A percentile compares a stretch with the other conserved stretches of the same genome.
phyloP scores from a whole-genome alignment of 2,113 vertebrate species.

The Nyctibius bracteatus region DNA sequence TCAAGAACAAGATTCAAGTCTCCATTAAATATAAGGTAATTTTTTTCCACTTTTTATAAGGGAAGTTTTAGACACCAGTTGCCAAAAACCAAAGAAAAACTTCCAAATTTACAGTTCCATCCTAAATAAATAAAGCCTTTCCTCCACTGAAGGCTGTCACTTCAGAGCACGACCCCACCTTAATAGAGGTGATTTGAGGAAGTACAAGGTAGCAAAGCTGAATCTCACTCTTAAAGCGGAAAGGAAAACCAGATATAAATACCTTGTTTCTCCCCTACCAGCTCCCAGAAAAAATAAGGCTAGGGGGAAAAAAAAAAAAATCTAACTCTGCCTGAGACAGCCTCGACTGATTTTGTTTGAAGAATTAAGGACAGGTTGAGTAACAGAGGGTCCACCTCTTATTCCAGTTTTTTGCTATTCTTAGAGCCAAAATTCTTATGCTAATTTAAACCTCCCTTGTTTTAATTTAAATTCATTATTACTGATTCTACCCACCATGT shows the following conservation, averaged over 20 bases:
- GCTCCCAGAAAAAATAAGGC: background rate
- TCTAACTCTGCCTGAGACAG: background rate
- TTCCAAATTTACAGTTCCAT: background rate
- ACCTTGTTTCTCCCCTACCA: background rate
- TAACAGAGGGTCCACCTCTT: conserved; percentile 8
- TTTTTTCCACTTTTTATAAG: background rate
- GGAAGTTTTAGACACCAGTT: background rate
- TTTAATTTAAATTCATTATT: conserved; percentile 58
- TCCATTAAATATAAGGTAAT: background rate
- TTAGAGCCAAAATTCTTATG: conserved; percentile 43
- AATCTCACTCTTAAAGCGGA: background rate
- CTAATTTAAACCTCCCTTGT: conserved; percentile 57
- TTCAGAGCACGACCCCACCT: background rate
- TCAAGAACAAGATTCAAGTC: background rate
- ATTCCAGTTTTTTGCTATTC: conserved; percentile 30
- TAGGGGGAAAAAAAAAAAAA: background rate
- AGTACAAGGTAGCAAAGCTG: background rate
- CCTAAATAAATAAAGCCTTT: background rate
- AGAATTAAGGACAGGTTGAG: background rate
- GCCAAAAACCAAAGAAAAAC: background rate
- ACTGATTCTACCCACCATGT: conserved; percentile 31
- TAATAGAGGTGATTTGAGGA: background rate
- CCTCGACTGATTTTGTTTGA: background rate
- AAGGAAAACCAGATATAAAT: background rate
- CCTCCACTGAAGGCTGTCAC: background rate